Evolutionary conservation across 2,888 invertebrate genomes (phyloP), one percentile per base, ranked within the genome.

Genomic region (Tetheella fluctuosa): DNA sequence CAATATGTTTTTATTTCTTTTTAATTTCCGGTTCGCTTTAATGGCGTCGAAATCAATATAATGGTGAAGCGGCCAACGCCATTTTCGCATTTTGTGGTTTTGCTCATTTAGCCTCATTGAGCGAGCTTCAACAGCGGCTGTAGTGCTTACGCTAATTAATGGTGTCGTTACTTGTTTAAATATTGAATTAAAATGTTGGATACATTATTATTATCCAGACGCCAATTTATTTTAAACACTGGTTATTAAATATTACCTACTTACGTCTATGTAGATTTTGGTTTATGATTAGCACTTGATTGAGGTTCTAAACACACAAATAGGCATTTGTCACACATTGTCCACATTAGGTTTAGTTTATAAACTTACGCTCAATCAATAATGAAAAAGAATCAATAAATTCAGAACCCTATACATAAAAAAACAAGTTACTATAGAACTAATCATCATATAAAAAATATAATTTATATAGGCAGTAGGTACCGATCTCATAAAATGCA

Each of bases 1-100:
- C 91, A 90, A 90, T 91, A 90, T 90, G 88, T 91, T 91, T 91
- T 91, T 91, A 91, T 91, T 91, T 89, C 90, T 91, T 91, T 91
- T 91, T 91, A 91, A 91, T 91, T 91, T 91, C 91, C 91, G 91
- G 91, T 90, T 34, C 85, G 88, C 83, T 90, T 89, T 91, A 91
- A 91, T 91, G 91, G 91, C 91, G 91, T 89, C 89, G 91, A 91
- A 91, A 91, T 91, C 91, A 91, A 91, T 91, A 91, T 91, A 86
- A 91, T 91, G 90, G 89, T 86, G 85, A 81, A 81, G 84, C 89
- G 85, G 83, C 78, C 82, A 84, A 83, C 86, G 86, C 84, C 85
- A 87, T 88, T 89, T 89, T 88, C 86, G 88, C 87, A 85, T 90
- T 90, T 86, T 89, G 91, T 85, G 91, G 91, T 89, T 89, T 88